A percentile compares a stretch with the other conserved stretches of the same genome.
These are phyloP conservation scores for Leucoraja erinaceus DNA, from an alignment of 2,113 vertebrate genomes.

Conservation along the genomic window DNA sequence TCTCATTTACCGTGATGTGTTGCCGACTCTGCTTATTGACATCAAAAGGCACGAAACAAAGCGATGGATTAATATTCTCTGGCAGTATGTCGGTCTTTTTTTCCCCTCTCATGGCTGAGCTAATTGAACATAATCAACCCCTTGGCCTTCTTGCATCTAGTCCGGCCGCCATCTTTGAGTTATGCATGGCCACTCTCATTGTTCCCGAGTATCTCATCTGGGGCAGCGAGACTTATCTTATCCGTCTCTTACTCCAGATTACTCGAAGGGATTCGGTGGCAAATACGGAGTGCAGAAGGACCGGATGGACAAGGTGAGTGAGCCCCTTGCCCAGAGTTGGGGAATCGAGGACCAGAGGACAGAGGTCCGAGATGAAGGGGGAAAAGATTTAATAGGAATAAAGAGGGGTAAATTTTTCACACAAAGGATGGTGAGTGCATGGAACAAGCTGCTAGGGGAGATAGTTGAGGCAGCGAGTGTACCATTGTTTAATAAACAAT, in stretches of 20 bases:
- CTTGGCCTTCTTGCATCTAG: neutral
- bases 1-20: neutral
- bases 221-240: neutral
- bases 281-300: constrained; percentile 91
- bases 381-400: no score
- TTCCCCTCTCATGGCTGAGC: neutral
- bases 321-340: no score
- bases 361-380: no score
- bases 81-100: neutral
- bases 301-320: constrained; percentile 86
- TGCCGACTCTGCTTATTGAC: neutral
- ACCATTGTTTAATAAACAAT: no score
- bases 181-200: neutral
- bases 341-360: no score
- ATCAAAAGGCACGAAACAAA: neutral
- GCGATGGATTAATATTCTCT: neutral
- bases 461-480: no score
- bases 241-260: constrained; percentile 64
- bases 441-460: no score
- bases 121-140: neutral
- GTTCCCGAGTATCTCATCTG: neutral
- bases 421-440: no score
- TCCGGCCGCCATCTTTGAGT: neutral
- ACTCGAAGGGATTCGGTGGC: constrained; percentile 87
- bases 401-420: no score